Conservation (phyloP, 2,888 invertebrate genomes). For the Protophormia terraenovae region DNA sequence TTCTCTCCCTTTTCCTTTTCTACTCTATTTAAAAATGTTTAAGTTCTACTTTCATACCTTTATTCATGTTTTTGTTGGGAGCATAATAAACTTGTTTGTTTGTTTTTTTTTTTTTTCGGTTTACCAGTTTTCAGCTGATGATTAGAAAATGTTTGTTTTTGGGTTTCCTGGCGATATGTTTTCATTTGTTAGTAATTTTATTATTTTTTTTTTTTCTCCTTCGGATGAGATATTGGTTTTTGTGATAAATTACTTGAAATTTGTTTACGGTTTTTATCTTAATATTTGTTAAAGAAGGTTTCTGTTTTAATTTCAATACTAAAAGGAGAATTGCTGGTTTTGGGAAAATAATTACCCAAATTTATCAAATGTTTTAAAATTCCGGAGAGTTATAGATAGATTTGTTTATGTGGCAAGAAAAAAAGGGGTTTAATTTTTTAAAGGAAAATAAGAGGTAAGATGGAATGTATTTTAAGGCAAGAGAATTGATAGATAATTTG, state of each 20-base stretch:
- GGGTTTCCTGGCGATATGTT: not conserved
- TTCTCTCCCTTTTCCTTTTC: too few species aligned
- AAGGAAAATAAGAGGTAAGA: too few species aligned
- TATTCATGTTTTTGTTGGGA: not conserved
- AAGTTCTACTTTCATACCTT: not conserved
- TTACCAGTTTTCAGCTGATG: slow-evolving; percentile 15
- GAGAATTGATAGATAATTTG: too few species aligned
- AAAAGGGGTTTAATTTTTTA: too few species aligned
- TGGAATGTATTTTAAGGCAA: too few species aligned
- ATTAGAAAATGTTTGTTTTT: slow-evolving; percentile 32
- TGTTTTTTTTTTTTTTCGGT: not conserved
- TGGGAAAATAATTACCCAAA: slow-evolving; percentile 50
- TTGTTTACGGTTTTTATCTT: slow-evolving; percentile 46
- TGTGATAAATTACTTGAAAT: slow-evolving; percentile 59
- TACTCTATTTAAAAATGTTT: not conserved
- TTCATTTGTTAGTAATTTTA: too few species aligned
- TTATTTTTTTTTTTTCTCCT: too few species aligned
- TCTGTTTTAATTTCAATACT: not conserved
- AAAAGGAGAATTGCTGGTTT: not conserved
- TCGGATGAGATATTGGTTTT: slow-evolving; percentile 21
- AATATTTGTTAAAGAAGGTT: slow-evolving; percentile 33
- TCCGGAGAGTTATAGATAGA: too few species aligned
- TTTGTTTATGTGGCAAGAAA: not conserved
- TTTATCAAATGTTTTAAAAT: slow-evolving; percentile 40
- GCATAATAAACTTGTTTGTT: not conserved